Percentiles rank a stretch among this genome's conserved stretches.
phyloP scores from a whole-genome alignment of 2,888 invertebrate species.

The Tuta absoluta region DNA sequence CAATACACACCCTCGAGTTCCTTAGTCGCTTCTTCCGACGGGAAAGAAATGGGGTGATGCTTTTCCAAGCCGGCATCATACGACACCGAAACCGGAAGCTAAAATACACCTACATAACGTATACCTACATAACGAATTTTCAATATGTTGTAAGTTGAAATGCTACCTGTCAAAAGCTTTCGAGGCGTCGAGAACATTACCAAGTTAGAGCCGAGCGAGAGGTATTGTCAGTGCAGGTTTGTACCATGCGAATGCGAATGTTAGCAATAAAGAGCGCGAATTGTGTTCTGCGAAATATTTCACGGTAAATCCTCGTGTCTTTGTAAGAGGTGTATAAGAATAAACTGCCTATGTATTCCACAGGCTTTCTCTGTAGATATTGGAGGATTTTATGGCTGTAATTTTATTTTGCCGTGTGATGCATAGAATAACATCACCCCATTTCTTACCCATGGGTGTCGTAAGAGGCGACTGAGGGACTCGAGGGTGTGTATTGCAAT shows the following conservation, averaged over 20 bases:
- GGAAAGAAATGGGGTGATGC: too few relatives aligned
- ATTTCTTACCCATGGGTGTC: too few relatives aligned
- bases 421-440: too few relatives aligned
- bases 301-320: not conserved
- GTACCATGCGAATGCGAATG: not conserved
- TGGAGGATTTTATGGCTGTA: not conserved
- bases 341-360: conserved; percentile 4
- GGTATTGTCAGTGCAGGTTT: conserved; percentile 2
- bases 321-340: not conserved
- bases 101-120: not conserved
- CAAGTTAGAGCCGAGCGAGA: not conserved
- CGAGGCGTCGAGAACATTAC: not conserved
- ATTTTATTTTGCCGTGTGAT: too few relatives aligned
- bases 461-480: too few relatives aligned
- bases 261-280: conserved; percentile 8
- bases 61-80: too few relatives aligned
- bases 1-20: too few relatives aligned
- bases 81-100: too few relatives aligned
- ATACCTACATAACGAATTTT: not conserved
- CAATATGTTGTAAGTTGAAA: not conserved
- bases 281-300: conserved; percentile 3
- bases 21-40: too few relatives aligned
- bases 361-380: not conserved
- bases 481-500: too few relatives aligned
- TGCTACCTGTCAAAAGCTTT: not conserved